Conservation (phyloP, 2,888 invertebrate genomes). For the Nasonia oneida region DNA sequence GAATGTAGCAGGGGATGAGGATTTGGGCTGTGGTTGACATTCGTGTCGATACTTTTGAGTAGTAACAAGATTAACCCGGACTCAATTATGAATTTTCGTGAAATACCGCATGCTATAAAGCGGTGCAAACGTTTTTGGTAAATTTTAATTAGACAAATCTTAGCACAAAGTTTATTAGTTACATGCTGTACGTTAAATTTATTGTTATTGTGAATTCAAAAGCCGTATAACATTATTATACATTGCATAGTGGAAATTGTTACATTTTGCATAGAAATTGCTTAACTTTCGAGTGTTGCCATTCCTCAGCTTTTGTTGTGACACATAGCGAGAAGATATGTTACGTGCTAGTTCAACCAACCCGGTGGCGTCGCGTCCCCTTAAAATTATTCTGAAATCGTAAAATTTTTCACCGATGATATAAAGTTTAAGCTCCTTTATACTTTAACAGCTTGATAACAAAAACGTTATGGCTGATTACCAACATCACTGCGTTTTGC, state of each 20-base stretch:
- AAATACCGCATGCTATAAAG: too few species aligned
- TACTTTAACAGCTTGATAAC: not conserved
- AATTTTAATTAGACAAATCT: too few species aligned
- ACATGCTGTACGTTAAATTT: too few species aligned
- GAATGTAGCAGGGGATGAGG: not conserved
- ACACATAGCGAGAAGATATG: slow-evolving; percentile 8
- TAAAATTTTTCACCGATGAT: not conserved
- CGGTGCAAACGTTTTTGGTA: too few species aligned
- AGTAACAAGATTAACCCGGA: not conserved
- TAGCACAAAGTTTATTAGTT: too few species aligned
- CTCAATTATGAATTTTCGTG: too few species aligned
- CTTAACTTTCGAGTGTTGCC: slow-evolving; percentile 27
- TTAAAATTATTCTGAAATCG: not conserved
- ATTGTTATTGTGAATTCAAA: too few species aligned
- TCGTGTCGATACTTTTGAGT: not conserved
- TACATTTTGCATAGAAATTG: slow-evolving; percentile 27
- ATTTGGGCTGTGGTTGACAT: not conserved
- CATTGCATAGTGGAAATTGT: not conserved
- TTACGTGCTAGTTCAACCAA: slow-evolving; percentile 13
- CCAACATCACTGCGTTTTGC: not conserved
- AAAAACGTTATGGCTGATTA: not conserved
- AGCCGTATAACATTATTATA: not conserved
- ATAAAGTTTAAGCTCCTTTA: not conserved
- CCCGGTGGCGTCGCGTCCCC: not conserved
- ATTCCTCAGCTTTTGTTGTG: not conserved